Conservation (phyloP, 2,888 invertebrate species). For the Deilephila elpenor region DNA sequence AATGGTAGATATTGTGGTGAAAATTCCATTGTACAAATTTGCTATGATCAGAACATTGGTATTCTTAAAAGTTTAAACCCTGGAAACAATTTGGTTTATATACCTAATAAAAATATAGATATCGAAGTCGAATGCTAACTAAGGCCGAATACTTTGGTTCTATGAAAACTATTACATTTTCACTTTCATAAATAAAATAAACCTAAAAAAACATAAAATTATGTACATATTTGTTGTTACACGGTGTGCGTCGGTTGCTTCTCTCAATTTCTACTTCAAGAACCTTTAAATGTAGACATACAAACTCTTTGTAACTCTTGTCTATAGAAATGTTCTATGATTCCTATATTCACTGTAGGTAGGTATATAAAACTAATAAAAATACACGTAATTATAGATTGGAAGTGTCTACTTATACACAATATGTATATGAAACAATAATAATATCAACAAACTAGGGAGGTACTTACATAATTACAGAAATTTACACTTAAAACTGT, state of each 20-base stretch:
- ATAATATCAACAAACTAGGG: slow-evolving; percentile 28
- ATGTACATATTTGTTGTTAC: background rate
- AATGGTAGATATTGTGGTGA: background rate
- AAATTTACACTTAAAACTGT: slow-evolving; percentile 38
- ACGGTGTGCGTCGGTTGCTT: slow-evolving; percentile 4
- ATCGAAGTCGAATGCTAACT: background rate
- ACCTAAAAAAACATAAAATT: background rate
- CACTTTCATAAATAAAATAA: background rate
- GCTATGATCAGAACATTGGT: slow-evolving; percentile 1
- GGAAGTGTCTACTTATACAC: slow-evolving; percentile 52
- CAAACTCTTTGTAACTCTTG: background rate
- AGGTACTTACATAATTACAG: slow-evolving; percentile 36
- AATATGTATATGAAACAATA: slow-evolving; percentile 38
- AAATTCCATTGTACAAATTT: background rate
- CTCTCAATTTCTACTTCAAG: background rate
- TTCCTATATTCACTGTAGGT: slow-evolving; percentile 20
- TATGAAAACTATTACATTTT: background rate
- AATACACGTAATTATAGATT: slow-evolving; percentile 43
- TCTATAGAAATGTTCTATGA: slow-evolving; percentile 34
- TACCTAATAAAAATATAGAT: background rate
- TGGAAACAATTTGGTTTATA: background rate
- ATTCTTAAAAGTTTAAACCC: background rate
- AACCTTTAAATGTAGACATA: background rate
- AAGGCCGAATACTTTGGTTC: slow-evolving; percentile 20
- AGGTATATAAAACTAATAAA: slow-evolving; percentile 45